Evolutionary conservation across 2,888 invertebrate genomes (phyloP).

Genomic region (Lydus trimaculatus): DNA sequence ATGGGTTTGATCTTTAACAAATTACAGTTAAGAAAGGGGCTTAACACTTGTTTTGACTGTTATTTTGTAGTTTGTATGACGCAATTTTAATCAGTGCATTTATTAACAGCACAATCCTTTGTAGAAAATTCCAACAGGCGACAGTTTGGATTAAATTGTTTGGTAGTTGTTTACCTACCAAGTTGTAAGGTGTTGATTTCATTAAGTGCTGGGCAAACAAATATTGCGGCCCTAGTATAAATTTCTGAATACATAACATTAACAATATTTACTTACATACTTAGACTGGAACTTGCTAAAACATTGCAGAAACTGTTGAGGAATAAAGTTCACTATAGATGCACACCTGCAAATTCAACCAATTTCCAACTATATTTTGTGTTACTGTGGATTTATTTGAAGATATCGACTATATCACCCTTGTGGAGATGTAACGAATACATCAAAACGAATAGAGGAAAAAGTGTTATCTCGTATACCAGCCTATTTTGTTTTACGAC

Average conservation of each 20-base stretch:
- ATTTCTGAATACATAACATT: slow-evolving; percentile 57
- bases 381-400: neutral
- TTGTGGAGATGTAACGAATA: neutral
- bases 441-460: slow-evolving; percentile 25
- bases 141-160: slow-evolving; percentile 46
- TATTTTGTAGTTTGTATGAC: neutral
- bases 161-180: slow-evolving; percentile 48
- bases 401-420: neutral
- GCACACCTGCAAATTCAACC: neutral
- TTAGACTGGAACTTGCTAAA: slow-evolving; percentile 30
- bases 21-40: slow-evolving; percentile 9
- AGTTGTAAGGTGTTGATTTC: slow-evolving; percentile 56
- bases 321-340: neutral
- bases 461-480: slow-evolving; percentile 22
- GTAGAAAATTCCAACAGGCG: neutral
- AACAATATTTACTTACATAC: slow-evolving; percentile 55
- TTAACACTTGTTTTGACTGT: neutral
- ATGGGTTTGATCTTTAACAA: neutral
- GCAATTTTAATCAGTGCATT: neutral
- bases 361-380: neutral
- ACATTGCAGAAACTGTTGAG: neutral
- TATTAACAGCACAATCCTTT: neutral
- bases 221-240: slow-evolving; percentile 54
- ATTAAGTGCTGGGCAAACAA: slow-evolving; percentile 58
- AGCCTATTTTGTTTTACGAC: slow-evolving; percentile 43